Evolutionary conservation across 1,140 invertebrate genomes (phyloP).

Genomic region (Caenorhabditis elegans): DNA sequence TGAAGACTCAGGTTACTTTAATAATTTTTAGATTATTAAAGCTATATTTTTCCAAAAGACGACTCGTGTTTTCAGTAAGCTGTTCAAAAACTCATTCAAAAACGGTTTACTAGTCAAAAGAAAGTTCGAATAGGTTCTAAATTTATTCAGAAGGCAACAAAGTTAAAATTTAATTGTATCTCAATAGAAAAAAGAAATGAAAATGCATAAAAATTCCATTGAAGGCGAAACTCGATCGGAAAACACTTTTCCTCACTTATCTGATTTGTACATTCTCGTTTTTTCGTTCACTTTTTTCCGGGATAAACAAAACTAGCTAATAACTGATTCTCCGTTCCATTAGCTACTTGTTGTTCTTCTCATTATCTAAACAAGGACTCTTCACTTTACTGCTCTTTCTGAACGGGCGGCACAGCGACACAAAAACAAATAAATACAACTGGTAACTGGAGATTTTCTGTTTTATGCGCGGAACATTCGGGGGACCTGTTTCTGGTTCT

Average conservation of each 20-base stretch:
- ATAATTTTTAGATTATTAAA: too few species aligned
- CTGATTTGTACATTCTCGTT: not conserved
- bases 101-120: too few species aligned
- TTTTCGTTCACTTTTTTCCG: not conserved
- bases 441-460: conserved; percentile 3
- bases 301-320: conserved; percentile 3
- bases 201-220: not conserved
- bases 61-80: too few species aligned
- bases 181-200: too few species aligned
- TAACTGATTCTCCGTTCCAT: not conserved
- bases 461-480: not conserved
- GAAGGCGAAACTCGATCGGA: not conserved
- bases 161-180: too few species aligned
- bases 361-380: not conserved
- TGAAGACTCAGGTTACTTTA: too few species aligned
- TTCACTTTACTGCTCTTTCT: not conserved
- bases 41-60: too few species aligned
- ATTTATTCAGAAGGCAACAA: too few species aligned
- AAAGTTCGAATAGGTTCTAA: too few species aligned
- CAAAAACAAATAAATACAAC: conserved; percentile 4
- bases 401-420: not conserved
- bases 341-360: not conserved
- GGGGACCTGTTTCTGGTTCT: not conserved
- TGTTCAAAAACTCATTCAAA: too few species aligned
- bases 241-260: not conserved